Base-by-base conservation (phyloP, 2,113 vertebrate species). In the Corythaixoides concolor region DNA sequence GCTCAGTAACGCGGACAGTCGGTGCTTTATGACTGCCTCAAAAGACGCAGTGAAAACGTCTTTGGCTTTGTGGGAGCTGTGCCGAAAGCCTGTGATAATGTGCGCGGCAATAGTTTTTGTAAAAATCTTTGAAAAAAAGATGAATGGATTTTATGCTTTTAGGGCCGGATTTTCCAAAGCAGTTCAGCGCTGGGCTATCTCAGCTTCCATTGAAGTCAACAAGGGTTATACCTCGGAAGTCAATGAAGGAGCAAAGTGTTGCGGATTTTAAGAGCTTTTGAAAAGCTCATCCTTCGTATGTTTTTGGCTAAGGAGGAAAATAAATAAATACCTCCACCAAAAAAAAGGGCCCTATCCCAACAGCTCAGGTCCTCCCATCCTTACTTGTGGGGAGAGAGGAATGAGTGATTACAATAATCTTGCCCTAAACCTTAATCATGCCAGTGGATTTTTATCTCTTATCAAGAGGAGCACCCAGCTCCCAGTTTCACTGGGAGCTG, bases 11-110 rank as follows among this genome's bases (percentile, higher is more conserved):
- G 4, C 17, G 5, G 68, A 16, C 66, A 75, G 78, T 1, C 26
- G 35, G 49, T 91, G 87, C 56, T 93, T 96, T 72, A 64, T 56
- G 92, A 41, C 79, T 8, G 11, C 55, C 64, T 85, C 47, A 50
- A 11, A 62, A 77, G 60, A 7, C 37, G 69, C 64, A 72, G n/a
- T 19, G 56, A 37, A 85, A 91, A 78, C 16, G 41, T 22, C 76
- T 92, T 82, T 8, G 52, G 55, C 55, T 91, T 85, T 84, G 64
- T n/a, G 50, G 50, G 64, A 90, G 68, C 84, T 45, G 32, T 28
- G 73, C 49, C 4, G 33, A 64, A 90, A 73, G 56, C 87, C 50
- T 0, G 1, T 35, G 45, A 81, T 77, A 74, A 81, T 62, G 68
- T 49, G 41, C 10, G 2, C 1, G 0, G 76, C 47, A 49, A 70